Percentiles rank a stretch among this genome's conserved stretches.
Evolutionary conservation across 2,888 invertebrate species (phyloP).

Genomic region (Folsomia candida): DNA sequence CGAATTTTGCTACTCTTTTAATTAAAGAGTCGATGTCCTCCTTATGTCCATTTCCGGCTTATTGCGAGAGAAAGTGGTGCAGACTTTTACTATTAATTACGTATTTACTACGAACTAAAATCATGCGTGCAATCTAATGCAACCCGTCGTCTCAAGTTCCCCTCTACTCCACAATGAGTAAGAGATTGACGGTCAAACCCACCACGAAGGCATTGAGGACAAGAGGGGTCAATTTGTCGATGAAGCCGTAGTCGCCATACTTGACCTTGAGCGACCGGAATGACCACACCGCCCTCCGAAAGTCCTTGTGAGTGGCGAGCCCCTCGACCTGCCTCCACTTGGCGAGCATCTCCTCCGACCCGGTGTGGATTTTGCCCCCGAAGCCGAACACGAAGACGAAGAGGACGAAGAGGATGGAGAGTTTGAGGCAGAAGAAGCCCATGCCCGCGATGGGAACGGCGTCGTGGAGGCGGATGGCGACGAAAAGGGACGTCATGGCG

Average conservation of each 20-base stretch:
- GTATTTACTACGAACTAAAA: too few species aligned
- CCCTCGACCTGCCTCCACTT: background rate
- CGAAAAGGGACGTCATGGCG: background rate
- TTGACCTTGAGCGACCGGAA: background rate
- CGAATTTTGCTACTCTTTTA: too few species aligned
- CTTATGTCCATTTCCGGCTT: too few species aligned
- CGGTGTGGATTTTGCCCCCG: background rate
- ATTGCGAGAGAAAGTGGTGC: too few species aligned
- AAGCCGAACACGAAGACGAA: background rate
- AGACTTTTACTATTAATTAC: too few species aligned
- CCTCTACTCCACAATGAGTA: background rate
- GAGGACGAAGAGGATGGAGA: too few species aligned
- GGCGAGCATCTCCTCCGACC: background rate
- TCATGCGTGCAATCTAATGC: too few species aligned
- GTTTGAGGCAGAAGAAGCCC: background rate
- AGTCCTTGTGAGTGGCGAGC: background rate
- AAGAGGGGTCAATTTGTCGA: background rate
- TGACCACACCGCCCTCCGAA: background rate
- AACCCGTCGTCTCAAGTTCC: too few species aligned
- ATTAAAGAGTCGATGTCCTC: too few species aligned
- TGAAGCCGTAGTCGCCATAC: background rate
- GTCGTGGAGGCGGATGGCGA: background rate
- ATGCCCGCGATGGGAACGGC: background rate
- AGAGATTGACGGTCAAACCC: background rate
- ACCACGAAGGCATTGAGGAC: background rate